Evolutionary conservation across 2,888 invertebrate genomes (phyloP).

Genomic region (Nymphalis urticae): DNA sequence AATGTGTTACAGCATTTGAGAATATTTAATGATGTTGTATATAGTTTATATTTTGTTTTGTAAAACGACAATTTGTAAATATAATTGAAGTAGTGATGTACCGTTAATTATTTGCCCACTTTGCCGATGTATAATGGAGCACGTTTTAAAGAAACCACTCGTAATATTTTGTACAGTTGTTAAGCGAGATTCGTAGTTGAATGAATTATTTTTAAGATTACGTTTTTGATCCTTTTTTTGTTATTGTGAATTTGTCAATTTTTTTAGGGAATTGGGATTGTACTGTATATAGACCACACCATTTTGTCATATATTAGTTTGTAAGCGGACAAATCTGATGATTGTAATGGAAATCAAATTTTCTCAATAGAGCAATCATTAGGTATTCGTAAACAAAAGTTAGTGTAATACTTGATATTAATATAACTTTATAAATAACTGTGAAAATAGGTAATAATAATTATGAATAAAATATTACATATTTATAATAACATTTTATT

Average conservation of each 20-base stretch:
- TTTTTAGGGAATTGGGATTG: slow-evolving; percentile 86
- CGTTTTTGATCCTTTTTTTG: slow-evolving; percentile 75
- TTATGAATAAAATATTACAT: slow-evolving; percentile 83
- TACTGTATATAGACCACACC: slow-evolving; percentile 83
- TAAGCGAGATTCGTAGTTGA: slow-evolving; percentile 77
- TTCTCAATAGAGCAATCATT: slow-evolving; percentile 81
- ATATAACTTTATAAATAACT: slow-evolving; percentile 83
- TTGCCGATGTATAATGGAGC: slow-evolving; percentile 66
- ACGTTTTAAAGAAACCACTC: slow-evolving; percentile 79
- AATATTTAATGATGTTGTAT: slow-evolving; percentile 81
- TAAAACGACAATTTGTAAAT: slow-evolving; percentile 75
- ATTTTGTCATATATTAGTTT: slow-evolving; percentile 74
- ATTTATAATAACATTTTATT: slow-evolving; percentile 75
- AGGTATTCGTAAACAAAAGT: slow-evolving; percentile 78
- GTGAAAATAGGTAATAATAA: slow-evolving; percentile 82
- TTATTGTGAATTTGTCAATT: slow-evolving; percentile 87
- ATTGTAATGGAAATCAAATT: slow-evolving; percentile 80
- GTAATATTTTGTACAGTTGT: slow-evolving; percentile 80
- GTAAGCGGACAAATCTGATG: slow-evolving; percentile 75
- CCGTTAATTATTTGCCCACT: slow-evolving; percentile 70
- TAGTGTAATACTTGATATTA: slow-evolving; percentile 82
- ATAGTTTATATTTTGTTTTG: slow-evolving; percentile 81
- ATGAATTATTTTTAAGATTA: slow-evolving; percentile 76
- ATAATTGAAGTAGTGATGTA: slow-evolving; percentile 59
- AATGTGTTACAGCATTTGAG: slow-evolving; percentile 82